These are phyloP conservation scores for Thalassophryne amazonica DNA, from an alignment of 2,797 vertebrate genomes.

Conservation along the genomic window DNA sequence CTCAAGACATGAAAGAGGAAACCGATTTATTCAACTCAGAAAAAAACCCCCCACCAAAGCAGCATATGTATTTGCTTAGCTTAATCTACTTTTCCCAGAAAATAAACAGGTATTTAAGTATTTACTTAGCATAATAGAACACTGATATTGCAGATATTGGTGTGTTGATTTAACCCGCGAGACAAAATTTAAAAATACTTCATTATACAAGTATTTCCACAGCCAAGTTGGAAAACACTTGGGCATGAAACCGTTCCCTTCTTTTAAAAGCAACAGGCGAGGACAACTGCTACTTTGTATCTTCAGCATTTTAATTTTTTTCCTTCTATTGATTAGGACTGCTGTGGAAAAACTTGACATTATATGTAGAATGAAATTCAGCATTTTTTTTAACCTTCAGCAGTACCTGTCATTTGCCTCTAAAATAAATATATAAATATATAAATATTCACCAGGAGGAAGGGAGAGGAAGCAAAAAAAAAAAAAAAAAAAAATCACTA, in stretches of 20 bases:
- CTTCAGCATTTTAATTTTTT: conserved; percentile 53
- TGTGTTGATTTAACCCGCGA: neutral
- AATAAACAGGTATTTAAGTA: neutral
- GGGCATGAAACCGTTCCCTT: too few species aligned
- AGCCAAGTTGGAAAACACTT: too few species aligned
- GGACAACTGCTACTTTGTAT: conserved; percentile 39
- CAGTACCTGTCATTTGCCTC: conserved; percentile 77
- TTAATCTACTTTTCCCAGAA: neutral
- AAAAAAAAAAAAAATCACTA: conserved; percentile 76
- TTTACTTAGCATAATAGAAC: neutral
- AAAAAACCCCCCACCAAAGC: too few species aligned
- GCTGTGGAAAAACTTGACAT: conserved; percentile 66
- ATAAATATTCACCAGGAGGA: conserved; percentile 66
- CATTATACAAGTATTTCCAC: too few species aligned
- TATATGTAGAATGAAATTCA: conserved; percentile 78
- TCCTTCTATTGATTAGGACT: conserved; percentile 73
- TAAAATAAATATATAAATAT: conserved; percentile 81
- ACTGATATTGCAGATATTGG: neutral
- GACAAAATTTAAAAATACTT: too few species aligned
- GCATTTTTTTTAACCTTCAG: conserved; percentile 84
- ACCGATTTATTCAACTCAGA: too few species aligned
- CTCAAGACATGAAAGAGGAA: neutral
- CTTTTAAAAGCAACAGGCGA: conserved; percentile 55
- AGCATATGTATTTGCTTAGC: too few species aligned
- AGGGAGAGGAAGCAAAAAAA: conserved; percentile 43